Evolutionary conservation across 1,140 invertebrate genomes (phyloP).

Genomic region (Platorchestia sp.): DNA sequence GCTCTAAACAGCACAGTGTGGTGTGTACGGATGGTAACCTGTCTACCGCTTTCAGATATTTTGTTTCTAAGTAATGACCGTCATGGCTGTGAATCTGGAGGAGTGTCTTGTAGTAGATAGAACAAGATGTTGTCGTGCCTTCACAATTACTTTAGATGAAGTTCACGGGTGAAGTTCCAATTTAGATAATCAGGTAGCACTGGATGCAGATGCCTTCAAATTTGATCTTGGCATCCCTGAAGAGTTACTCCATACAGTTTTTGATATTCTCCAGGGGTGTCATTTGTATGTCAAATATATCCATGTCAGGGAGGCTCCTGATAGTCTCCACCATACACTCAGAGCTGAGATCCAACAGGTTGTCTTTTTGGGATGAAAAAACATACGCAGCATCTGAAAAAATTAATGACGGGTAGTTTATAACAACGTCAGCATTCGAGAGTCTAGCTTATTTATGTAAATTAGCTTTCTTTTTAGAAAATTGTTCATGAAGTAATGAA

Average conservation of each 20-base stretch:
- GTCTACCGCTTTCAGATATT: background rate
- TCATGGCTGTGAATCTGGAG: background rate
- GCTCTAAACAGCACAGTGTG: background rate
- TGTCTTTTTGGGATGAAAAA: background rate
- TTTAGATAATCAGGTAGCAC: background rate
- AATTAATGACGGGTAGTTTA: background rate
- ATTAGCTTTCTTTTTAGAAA: background rate
- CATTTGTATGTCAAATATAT: background rate
- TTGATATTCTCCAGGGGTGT: background rate
- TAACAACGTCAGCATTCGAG: background rate
- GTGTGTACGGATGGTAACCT: background rate
- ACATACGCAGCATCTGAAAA: background rate
- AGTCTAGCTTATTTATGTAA: background rate
- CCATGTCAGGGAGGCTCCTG: background rate
- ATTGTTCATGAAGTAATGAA: too few relatives aligned
- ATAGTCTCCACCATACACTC: background rate
- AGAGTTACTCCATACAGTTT: background rate
- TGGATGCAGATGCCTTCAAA: background rate
- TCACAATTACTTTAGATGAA: background rate
- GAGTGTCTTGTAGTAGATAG: background rate
- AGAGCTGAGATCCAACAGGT: background rate
- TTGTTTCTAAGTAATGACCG: background rate
- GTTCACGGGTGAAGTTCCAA: background rate
- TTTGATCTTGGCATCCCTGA: background rate
- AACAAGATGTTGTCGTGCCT: background rate